phyloP scores from a whole-genome alignment of 2,797 vertebrate genomes.

The Neosilurus mollespiculum region DNA sequence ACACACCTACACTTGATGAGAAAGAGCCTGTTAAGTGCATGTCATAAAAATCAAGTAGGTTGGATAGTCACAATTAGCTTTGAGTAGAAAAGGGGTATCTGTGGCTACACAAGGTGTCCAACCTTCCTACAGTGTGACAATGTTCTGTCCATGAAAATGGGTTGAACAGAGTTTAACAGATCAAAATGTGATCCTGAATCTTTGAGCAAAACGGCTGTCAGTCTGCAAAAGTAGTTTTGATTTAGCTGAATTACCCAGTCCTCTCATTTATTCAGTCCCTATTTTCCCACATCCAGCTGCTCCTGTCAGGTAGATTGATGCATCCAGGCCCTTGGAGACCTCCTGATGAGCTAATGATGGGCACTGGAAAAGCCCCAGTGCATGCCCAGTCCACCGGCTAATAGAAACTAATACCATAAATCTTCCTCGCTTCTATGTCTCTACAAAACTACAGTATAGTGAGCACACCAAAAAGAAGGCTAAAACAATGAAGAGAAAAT shows the following conservation, averaged over 20 bases:
- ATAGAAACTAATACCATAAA: slow-evolving; percentile 49
- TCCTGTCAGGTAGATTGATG: slow-evolving; percentile 58
- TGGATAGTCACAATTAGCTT: slow-evolving; percentile 26
- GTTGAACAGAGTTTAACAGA: not conserved
- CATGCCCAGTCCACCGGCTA: slow-evolving; percentile 23
- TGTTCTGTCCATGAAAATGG: slow-evolving; percentile 10
- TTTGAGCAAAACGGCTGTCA: slow-evolving; percentile 3
- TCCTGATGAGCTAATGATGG: slow-evolving; percentile 53
- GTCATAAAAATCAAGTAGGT: slow-evolving; percentile 21
- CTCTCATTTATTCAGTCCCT: slow-evolving; percentile 38
- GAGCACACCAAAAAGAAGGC: not conserved
- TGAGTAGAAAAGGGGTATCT: not conserved
- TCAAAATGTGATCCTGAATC: slow-evolving; percentile 17
- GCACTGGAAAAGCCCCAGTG: slow-evolving; percentile 36
- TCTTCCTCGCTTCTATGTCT: slow-evolving; percentile 22
- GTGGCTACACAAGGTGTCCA: not conserved
- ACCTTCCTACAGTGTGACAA: not conserved
- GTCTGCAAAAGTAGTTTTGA: slow-evolving; percentile 3
- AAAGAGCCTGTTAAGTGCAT: slow-evolving; percentile 24
- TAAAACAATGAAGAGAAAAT: not conserved
- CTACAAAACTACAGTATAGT: not conserved
- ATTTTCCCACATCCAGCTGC: slow-evolving; percentile 40
- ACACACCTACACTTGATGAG: slow-evolving; percentile 37
- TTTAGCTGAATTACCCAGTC: slow-evolving; percentile 38
- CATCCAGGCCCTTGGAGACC: slow-evolving; percentile 27